Evolutionary conservation across 2,113 vertebrate genomes (phyloP).

Genomic region (Alethe diademata): DNA sequence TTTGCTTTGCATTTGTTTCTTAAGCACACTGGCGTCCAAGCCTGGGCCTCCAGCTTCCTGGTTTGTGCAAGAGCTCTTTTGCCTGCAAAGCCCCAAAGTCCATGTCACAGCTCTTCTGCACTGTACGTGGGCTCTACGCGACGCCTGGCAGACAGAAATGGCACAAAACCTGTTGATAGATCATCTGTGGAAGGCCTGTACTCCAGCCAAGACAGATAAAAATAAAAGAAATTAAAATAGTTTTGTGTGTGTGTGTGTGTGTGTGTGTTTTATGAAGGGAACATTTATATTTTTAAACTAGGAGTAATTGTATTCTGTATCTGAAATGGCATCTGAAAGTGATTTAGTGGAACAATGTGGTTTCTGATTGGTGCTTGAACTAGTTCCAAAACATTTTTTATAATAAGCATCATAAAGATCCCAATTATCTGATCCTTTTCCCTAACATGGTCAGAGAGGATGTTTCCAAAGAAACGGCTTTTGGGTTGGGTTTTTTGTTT

Average conservation of each 20-base stretch:
- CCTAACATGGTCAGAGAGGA: constrained; percentile 72
- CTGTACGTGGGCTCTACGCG: constrained; percentile 23
- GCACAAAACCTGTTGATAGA: constrained; percentile 80
- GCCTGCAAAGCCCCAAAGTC: constrained; percentile 58
- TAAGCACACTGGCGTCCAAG: constrained; percentile 45
- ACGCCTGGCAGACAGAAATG: constrained; percentile 68
- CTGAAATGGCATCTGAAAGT: constrained; percentile 91
- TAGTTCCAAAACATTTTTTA: constrained; percentile 85
- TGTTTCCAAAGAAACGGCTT: constrained; percentile 59
- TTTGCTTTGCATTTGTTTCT: constrained; percentile 32
- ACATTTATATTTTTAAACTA: constrained; percentile 89
- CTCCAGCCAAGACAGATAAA: constrained; percentile 83
- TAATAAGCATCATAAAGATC: constrained; percentile 84
- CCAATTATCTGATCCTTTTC: constrained; percentile 83
- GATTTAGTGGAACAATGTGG: constrained; percentile 90
- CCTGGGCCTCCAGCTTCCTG: constrained; percentile 31
- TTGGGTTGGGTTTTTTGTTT: not conserved
- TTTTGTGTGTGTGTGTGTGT: not conserved
- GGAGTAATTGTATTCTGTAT: constrained; percentile 89
- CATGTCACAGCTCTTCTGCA: constrained; percentile 55
- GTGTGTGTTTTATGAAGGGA: constrained; percentile 70
- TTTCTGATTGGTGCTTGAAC: constrained; percentile 89
- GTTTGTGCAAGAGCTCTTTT: constrained; percentile 62
- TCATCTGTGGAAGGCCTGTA: constrained; percentile 83
- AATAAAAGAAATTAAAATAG: constrained; percentile 78